Evolutionary conservation across 2,113 vertebrate species (phyloP).

Genomic region (Emydura subglobosa): DNA sequence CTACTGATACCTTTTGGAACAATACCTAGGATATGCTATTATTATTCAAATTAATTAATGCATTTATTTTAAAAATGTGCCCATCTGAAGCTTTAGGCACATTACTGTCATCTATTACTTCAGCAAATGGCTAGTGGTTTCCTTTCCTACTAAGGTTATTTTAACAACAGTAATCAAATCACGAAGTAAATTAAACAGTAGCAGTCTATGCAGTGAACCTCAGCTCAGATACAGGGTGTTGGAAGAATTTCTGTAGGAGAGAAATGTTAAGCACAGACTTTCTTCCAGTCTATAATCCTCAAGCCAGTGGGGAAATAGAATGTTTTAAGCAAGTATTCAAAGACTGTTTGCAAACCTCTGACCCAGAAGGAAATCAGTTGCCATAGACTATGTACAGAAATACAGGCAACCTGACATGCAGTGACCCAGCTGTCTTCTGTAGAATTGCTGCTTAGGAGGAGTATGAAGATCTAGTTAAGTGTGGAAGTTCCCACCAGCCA

Average conservation of each 20-base stretch:
- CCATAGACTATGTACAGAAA: neutral
- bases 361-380: neutral
- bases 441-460: neutral
- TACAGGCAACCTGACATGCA: neutral
- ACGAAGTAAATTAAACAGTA: constrained; percentile 14
- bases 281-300: neutral
- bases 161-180: constrained; percentile 36
- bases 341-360: neutral
- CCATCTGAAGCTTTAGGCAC: neutral
- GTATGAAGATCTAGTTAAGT: neutral
- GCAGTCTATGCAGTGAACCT: neutral
- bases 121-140: neutral
- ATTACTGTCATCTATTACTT: neutral
- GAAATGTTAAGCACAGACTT: neutral
- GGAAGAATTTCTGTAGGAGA: neutral
- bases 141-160: neutral
- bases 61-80: neutral
- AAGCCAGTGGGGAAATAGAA: neutral
- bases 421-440: neutral
- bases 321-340: fast-evolving
- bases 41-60: neutral
- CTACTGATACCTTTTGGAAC: neutral
- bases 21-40: neutral
- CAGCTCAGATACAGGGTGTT: neutral
- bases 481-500: neutral